phyloP scores from a whole-genome alignment of 2,113 vertebrate genomes.

The Haemorhous mexicanus region DNA sequence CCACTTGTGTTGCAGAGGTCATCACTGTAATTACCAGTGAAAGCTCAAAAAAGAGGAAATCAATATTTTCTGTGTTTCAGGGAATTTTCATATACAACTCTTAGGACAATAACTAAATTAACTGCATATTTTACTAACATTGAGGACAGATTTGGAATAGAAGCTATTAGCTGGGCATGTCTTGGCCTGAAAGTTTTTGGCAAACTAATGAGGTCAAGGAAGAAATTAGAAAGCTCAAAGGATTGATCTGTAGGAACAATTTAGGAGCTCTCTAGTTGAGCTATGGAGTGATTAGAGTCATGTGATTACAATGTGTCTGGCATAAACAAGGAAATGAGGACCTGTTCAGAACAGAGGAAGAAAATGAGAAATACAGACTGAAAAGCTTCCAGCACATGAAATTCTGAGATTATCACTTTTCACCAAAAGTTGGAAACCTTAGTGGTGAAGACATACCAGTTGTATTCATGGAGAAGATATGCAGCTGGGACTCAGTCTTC shows the following conservation, averaged over 20 bases:
- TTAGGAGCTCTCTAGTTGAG: background rate
- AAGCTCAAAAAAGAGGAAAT: background rate
- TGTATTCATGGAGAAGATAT: background rate
- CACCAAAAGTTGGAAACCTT: background rate
- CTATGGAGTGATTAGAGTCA: background rate
- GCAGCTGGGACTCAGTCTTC: background rate
- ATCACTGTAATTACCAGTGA: background rate
- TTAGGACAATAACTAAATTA: background rate
- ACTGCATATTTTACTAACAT: background rate
- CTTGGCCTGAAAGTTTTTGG: background rate
- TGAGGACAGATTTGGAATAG: background rate
- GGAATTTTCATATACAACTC: background rate
- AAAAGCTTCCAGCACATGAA: background rate
- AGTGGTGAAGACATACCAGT: background rate
- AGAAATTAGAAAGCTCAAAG: background rate
- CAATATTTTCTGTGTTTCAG: background rate
- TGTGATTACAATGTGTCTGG: background rate
- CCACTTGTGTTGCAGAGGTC: background rate
- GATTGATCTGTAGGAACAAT: background rate
- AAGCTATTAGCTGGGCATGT: background rate
- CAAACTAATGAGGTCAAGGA: background rate
- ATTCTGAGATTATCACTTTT: background rate
- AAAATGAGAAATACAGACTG: background rate
- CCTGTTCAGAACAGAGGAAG: background rate
- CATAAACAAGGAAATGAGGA: background rate